A percentile compares a stretch with the other conserved stretches of the same genome.
Conservation (phyloP, 2,888 invertebrate genomes). For the Patella caerulea region DNA sequence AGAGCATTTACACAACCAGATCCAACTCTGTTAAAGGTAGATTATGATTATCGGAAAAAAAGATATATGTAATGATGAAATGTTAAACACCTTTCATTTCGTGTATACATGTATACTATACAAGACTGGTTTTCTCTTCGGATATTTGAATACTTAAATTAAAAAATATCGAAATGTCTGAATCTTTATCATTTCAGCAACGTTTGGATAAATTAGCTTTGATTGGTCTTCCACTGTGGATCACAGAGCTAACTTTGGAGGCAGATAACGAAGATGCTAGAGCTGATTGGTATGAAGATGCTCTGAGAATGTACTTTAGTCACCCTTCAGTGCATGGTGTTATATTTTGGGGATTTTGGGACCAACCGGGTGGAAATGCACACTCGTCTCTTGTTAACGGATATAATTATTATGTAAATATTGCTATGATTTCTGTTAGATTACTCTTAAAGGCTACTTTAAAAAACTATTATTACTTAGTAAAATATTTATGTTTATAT, state of each 20-base stretch:
- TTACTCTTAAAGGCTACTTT: too few species aligned
- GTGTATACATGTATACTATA: too few species aligned
- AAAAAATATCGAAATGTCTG: too few species aligned
- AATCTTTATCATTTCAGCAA: slow-evolving; percentile 11
- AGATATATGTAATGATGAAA: too few species aligned
- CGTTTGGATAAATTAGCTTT: slow-evolving; percentile 23
- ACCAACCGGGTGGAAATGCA: slow-evolving; percentile 30
- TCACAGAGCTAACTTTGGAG: slow-evolving; percentile 26
- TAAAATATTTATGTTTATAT: too few species aligned
- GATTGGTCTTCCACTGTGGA: slow-evolving; percentile 30
- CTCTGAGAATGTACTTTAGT: slow-evolving; percentile 36
- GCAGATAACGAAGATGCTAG: slow-evolving; percentile 8
- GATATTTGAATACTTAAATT: too few species aligned
- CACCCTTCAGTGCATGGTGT: slow-evolving; percentile 43
- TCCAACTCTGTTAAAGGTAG: slow-evolving; percentile 23
- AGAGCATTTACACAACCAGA: slow-evolving; percentile 19
- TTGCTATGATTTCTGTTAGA: background rate
- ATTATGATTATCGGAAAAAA: background rate
- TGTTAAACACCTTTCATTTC: too few species aligned
- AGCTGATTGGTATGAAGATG: slow-evolving; percentile 39
- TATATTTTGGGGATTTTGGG: slow-evolving; percentile 52
- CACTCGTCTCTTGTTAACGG: slow-evolving; percentile 43
- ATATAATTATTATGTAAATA: slow-evolving; percentile 34
- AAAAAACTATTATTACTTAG: too few species aligned
- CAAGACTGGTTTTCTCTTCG: background rate